Evolutionary conservation across 2,888 invertebrate species (phyloP), one percentile per base, ranked within the genome.

Genomic region (Zaprionus obscuricornis): DNA sequence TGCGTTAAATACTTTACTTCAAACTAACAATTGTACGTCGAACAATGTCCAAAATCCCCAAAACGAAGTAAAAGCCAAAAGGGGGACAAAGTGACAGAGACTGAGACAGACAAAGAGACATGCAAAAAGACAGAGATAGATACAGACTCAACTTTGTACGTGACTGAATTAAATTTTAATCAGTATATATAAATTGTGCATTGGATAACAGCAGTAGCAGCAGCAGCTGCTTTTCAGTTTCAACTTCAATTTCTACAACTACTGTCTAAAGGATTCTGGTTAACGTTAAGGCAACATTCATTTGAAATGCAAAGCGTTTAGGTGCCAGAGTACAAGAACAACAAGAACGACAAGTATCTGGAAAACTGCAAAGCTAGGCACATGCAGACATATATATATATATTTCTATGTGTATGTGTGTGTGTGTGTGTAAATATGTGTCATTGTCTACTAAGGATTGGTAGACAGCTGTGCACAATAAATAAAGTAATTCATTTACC

Each of bases 161-260:
- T 87, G 88, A 88, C 86, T 84, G 74, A 84, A 75, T 76, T 71
- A 74, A 83, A 87, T 71, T 86, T 82, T 85, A 88, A 87, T 86
- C 88, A 84, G 82, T 77, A 82, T 78, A 69, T 71, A 78, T 82
- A 87, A 88, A 82, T 76, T 74, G 70, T 73, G 55, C 51, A 62
- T 27, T 37, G 40, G 37, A 36, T 14, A 39, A 57, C 39, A 37
- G 18, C 10, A 6, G 8, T 33, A 11, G 16, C 10, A 8, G 34
- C 26, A 36, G 26, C 8, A 22, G 3, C 22, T 16, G 27, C 4
- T 10, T 18, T n/a, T 27, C 6, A 33, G 27, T 40, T 6, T 18
- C 3, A 18, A 2, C 11, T 16, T 22, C 22, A 7, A 22, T 22
- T 37, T 39, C 11, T 10, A 7, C 29, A 26, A 17, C 36, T n/a